Base-by-base conservation (phyloP, 2,888 invertebrate species). In the Plemyria rubiginata region DNA sequence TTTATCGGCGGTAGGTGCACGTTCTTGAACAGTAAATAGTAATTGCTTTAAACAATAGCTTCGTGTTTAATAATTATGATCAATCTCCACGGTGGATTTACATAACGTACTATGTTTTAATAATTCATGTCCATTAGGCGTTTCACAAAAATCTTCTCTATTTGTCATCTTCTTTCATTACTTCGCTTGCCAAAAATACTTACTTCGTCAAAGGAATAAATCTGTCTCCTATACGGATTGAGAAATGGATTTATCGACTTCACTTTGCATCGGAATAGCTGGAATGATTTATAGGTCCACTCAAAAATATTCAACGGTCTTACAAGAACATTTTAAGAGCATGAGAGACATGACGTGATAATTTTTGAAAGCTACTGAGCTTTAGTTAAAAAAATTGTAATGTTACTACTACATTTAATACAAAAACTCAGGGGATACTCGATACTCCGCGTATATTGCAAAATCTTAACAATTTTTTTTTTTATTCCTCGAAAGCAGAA, bases 231-330 rank as follows among this genome's bases (percentile, higher is more conserved):
- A 56, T 43, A 65, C 45, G 54, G 50, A 52, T 70, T 73, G 64
- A 70, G 70, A 60, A 71, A 74, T 74, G 71, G 70, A 74, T 70
- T 67, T 64, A 66, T 66, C 60, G 65, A 64, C 36, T 65, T 68
- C 51, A 43, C 52, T 59, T 55, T 64, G 54, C 53, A 63, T 56
- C 46, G 12, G 56, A 55, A 50, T 65, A 46, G 57, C 59, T 70
- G 48, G 52, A 73, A 67, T 70, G 68, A 71, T 73, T 74, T 66
- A 68, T 45, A 65, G 66, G 56, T 55, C 63, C 57, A 63, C 56
- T 48, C 22, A 9, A 15, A 56, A 54, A 62, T 13, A 53, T n/a
- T 53, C 40, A 28, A 22, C 29, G 29, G 5, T 28, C 53, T 12
- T 43, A 43, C 29, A 43, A 12, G 29, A 54, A 2, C 15, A 45